Evolutionary conservation across 2,888 invertebrate genomes (phyloP).

Genomic region (Pinctada fucata): DNA sequence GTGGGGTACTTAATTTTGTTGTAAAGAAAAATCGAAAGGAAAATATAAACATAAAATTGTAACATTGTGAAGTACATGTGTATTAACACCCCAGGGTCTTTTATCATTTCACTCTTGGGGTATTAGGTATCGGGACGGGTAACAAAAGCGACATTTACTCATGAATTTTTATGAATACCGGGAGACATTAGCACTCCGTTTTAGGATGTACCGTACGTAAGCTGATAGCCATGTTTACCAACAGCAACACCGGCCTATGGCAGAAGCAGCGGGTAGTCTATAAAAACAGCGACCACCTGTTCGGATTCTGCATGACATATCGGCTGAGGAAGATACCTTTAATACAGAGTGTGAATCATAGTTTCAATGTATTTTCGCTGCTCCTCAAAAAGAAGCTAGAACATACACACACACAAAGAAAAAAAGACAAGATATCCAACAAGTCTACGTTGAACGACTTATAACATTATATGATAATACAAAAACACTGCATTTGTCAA

Average conservation of each 20-base stretch:
- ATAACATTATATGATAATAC: too few species aligned
- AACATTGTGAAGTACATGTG: slow-evolving; percentile 4
- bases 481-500: too few species aligned
- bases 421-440: too few species aligned
- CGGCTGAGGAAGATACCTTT: too few species aligned
- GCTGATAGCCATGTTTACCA: neutral
- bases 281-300: too few species aligned
- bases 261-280: too few species aligned
- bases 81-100: neutral
- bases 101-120: neutral
- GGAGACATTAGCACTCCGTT: neutral
- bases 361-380: too few species aligned
- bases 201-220: neutral
- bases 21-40: neutral
- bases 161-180: neutral
- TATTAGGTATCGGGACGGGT: neutral
- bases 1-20: neutral
- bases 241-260: neutral
- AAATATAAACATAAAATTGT: slow-evolving; percentile 2
- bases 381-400: too few species aligned
- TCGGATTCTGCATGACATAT: too few species aligned
- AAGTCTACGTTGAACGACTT: too few species aligned
- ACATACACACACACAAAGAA: too few species aligned
- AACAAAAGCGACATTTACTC: neutral
- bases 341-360: too few species aligned